Conservation (phyloP, 2,797 vertebrate genomes). For the Pelobates cultripes region DNA sequence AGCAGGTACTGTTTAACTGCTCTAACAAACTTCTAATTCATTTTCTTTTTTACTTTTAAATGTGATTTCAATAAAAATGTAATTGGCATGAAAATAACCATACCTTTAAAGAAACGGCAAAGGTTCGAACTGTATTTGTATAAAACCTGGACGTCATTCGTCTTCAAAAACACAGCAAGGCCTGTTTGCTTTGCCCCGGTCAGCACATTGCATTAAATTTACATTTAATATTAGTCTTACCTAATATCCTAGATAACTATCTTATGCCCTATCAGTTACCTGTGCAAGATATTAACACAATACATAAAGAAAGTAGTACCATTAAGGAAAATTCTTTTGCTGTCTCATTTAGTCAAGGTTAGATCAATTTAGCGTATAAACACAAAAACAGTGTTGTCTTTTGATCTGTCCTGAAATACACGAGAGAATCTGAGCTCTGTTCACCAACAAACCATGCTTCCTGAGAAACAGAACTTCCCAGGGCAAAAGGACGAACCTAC, state of each 20-base stretch:
- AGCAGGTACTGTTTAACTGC: too few relatives aligned
- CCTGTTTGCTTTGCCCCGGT: neutral
- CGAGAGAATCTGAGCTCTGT: conserved; percentile 53
- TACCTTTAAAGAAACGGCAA: too few relatives aligned
- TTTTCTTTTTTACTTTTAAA: too few relatives aligned
- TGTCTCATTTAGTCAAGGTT: conserved; percentile 50
- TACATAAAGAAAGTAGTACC: conserved; percentile 15
- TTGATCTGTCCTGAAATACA: conserved; percentile 59
- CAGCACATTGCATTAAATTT: conserved; percentile 40
- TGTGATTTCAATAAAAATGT: too few relatives aligned
- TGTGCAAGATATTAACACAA: conserved; percentile 49
- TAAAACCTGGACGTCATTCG: neutral
- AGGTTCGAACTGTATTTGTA: too few relatives aligned
- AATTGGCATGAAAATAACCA: too few relatives aligned
- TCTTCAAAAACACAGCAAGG: conserved; percentile 24
- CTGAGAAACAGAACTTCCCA: conserved; percentile 65
- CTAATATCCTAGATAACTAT: conserved; percentile 52
- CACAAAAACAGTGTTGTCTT: conserved; percentile 58
- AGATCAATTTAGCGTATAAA: conserved; percentile 28
- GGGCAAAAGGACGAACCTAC: conserved; percentile 53
- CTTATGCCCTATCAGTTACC: conserved; percentile 41
- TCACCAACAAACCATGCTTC: conserved; percentile 51
- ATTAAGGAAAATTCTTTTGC: conserved; percentile 40
- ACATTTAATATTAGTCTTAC: conserved; percentile 56
- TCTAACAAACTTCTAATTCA: too few relatives aligned